Base-by-base conservation (phyloP, 2,113 vertebrate genomes). In the Albula goreensis region DNA sequence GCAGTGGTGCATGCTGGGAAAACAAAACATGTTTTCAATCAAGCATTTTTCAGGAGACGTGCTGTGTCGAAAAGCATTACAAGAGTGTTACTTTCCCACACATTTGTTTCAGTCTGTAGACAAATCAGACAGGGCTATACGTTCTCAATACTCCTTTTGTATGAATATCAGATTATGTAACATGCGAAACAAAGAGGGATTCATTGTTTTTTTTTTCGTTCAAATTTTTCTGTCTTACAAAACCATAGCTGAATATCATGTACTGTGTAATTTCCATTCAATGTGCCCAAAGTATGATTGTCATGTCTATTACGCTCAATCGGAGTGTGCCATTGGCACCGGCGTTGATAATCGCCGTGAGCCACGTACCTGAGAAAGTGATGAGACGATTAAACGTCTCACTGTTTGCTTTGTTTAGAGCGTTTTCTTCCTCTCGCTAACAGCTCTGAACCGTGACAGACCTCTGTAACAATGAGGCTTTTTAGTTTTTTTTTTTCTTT, bases 401-500 rank as follows among this genome's bases (percentile, higher is more conserved):
- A 86, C 84, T 91, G 89, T 93, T 94, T 95, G 90, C 92, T 94
- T 94, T 93, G 92, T 92, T 93, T 92, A 92, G 89, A 89, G 87
- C 87, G 91, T 81, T 89, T 89, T 93, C 31, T 41, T 41, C 31
- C 31, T 41, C 31, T 41, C 91, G 90, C 88, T 88, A 90, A 87
- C 86, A 83, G 89, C 90, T 89, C 86, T 87, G 90, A 92, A 89
- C 86, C 19, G 89, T 85, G 88, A 93, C 93, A 92, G 93, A 93
- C 91, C 52, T 85, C 78, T 81, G 79, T 22, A 94, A 95, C 92
- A 96, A 95, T 93, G 90, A 92, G 89, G 83, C 92, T 92, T 94
- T 94, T 92, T 89, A 95, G 87, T 90, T 90, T 89, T 89, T 89
- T 90, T 91, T 78, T 86, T 60, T 50, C n/a, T 60, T 48, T 19